These are phyloP conservation scores for Hippopotamyrus pictus DNA, from an alignment of 2,797 vertebrate genomes.

Conservation along the genomic window DNA sequence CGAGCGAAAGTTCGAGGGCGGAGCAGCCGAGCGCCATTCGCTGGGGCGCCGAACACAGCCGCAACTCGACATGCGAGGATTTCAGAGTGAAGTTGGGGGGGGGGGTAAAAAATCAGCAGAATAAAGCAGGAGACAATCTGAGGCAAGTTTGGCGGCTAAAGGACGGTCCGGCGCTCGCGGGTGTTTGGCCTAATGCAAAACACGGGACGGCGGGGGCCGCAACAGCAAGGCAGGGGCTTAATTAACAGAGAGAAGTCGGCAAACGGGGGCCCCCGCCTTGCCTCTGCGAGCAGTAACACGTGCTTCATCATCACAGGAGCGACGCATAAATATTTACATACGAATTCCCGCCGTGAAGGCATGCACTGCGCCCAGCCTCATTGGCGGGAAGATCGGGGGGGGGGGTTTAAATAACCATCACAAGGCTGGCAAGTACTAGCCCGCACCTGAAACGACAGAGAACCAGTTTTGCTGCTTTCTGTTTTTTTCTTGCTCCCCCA, in stretches of 20 bases:
- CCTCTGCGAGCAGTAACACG: conserved; percentile 49
- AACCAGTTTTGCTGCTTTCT: conserved; percentile 26
- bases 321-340: conserved; percentile 69
- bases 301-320: conserved; percentile 64
- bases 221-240: conserved; percentile 45
- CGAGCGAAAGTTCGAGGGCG: background rate
- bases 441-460: conserved; percentile 42
- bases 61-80: background rate
- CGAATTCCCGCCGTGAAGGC: conserved; percentile 45
- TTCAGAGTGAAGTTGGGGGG: background rate
- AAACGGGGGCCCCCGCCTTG: conserved; percentile 27
- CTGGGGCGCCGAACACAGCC: background rate
- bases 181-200: background rate
- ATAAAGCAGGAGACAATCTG: conserved; percentile 37
- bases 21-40: background rate
- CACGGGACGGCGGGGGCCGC: conserved; percentile 37
- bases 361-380: conserved; percentile 50
- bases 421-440: conserved; percentile 18
- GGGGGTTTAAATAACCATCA: conserved; percentile 55
- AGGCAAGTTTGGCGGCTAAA: conserved; percentile 25
- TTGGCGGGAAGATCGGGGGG: conserved; percentile 63
- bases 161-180: background rate
- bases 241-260: conserved; percentile 41
- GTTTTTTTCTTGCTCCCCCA: background rate
- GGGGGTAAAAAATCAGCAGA: conserved; percentile 34